Evolutionary conservation across 2,888 invertebrate genomes (phyloP), one percentile per base, ranked within the genome.

Genomic region (Apamea sordens): DNA sequence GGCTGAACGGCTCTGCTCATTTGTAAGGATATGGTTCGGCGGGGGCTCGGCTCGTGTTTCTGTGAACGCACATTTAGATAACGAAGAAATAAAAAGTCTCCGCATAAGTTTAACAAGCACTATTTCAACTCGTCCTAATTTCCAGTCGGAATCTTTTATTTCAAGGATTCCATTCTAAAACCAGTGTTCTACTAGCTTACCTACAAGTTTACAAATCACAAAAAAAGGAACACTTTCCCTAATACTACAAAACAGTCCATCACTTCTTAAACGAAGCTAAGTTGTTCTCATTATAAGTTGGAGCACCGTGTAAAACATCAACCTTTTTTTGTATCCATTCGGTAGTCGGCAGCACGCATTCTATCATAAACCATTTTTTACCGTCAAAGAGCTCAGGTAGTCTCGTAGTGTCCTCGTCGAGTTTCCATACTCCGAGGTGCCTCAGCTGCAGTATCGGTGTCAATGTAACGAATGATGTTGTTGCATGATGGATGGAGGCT

Each of bases 401-500:
- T 71, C 77, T 70, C 82, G 73, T 82, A 75, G 61, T 68, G 28
- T 28, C 68, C 76, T 67, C 56, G 59, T n/a, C 7, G 21, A 53
- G 73, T 78, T 78, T 79, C 75, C 73, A 11, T 41, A 41, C 70
- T 32, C 63, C 8, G 74, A 73, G 73, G 69, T 63, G 79, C 76
- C 77, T 74, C 67, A 61, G 53, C 77, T 41, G 69, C 41, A 41
- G 59, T 79, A 65, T 74, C 68, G 67, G 69, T 87, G 87, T 82
- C 85, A 69, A 70, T 44, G 73, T 77, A 70, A 86, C 82, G 76
- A 89, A 81, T 84, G 84, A 86, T 81, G 80, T 56, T 65, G 78
- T 47, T 13, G 18, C 64, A 68, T 81, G 87, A 88, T 80, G 76
- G 85, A 88, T 86, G 70, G 75, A 44, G 74, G 76, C 84, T 50